phyloP scores from a whole-genome alignment of 2,888 invertebrate species.

The Tetranychus piercei region DNA sequence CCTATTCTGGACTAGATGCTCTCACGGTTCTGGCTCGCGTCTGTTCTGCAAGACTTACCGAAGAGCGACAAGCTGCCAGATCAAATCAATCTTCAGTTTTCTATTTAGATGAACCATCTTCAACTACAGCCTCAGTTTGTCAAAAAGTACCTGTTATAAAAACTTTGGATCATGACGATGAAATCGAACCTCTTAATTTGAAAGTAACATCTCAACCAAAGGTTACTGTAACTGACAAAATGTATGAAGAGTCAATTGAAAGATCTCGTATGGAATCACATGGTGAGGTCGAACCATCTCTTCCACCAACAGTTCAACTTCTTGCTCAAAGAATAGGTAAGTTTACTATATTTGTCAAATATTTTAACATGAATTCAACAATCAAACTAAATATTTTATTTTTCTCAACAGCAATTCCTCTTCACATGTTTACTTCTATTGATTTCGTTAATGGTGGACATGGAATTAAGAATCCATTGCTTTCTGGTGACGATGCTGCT shows the following conservation, averaged over 20 bases:
- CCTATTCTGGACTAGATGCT: too few species aligned
- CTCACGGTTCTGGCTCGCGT: too few species aligned
- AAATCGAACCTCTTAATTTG: neutral
- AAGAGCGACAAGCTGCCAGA: too few species aligned
- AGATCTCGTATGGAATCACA: neutral
- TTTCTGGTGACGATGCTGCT: slow-evolving; percentile 38
- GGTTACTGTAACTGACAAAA: neutral
- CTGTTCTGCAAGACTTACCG: too few species aligned
- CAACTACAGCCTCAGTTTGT: neutral
- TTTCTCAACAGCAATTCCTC: neutral
- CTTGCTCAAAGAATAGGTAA: slow-evolving; percentile 22
- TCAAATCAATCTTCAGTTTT: too few species aligned
- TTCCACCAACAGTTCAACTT: slow-evolving; percentile 18
- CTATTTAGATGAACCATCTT: too few species aligned
- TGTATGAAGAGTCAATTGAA: slow-evolving; percentile 5
- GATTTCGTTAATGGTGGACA: slow-evolving; percentile 95
- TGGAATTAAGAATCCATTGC: slow-evolving; percentile 86
- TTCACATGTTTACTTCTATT: slow-evolving; percentile 32
- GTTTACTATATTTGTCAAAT: neutral
- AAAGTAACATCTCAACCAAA: neutral
- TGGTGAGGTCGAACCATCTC: neutral
- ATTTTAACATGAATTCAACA: too few species aligned
- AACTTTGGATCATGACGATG: neutral
- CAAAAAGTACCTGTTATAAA: neutral
- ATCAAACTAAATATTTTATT: too few species aligned